Evolutionary conservation across 2,113 vertebrate genomes (phyloP), one percentile per base, ranked within the genome.

Genomic region (Epinephelus lanceolatus): DNA sequence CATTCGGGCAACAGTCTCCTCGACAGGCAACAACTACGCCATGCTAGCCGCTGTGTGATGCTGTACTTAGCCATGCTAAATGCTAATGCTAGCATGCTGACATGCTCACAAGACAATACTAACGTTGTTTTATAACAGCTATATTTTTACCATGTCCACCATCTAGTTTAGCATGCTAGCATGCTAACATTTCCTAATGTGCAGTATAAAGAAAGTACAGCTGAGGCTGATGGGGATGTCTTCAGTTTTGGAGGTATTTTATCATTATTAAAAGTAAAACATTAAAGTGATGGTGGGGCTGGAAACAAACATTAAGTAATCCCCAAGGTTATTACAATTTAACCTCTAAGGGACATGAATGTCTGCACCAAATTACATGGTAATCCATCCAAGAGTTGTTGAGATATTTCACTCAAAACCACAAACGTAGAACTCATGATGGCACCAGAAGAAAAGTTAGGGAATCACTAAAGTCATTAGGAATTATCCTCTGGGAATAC

Each of bases 1-100:
- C 6, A 25, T 59, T 55, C 70, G 52, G 65, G 61, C 68, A 79
- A 80, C 78, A 71, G 62, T 49, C 5, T 88, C 80, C 57, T 72
- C 68, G 49, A 40, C 19, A 13, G 60, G 47, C 40, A 63, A 69
- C 45, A 17, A 67, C 15, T 13, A 45, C 67, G 51, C 56, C 3
- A 69, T 53, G 52, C 56, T 57, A 33, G 55, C 56, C 6, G 27
- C 30, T 52, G 21, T 45, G 42, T 45, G 8, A 45, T 27, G n/a
- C 42, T 9, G 14, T 23, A 10, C 14, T n/a, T 18, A 40, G 30
- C 30, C 30, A 30, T 42, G 12, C 60, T 33, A 33, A 59, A 49
- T 51, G 65, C 55, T 12, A 45, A 45, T 3, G 11, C 11, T 45
- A 45, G 42, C 42, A 45, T 45, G 42, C 42, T 45, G 9, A 45